Percentiles rank a stretch among this genome's conserved stretches.
These are phyloP conservation scores for Nerophis ophidion DNA, from an alignment of 2,113 vertebrate species.

Conservation along the genomic window DNA sequence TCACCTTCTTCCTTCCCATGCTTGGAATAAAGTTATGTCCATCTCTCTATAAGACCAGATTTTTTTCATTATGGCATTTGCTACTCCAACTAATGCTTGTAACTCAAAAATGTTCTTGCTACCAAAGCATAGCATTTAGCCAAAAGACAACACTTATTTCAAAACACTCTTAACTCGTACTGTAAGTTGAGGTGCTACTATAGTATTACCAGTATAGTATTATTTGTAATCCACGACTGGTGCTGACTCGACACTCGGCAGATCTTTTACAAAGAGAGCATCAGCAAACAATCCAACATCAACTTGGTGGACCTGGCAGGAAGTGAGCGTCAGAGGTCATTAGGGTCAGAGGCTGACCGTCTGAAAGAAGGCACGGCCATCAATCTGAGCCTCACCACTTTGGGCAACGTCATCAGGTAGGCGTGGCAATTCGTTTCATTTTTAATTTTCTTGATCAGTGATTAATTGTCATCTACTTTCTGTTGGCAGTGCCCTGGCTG, in stretches of 20 bases:
- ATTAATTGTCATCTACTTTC: neutral
- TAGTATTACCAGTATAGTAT: no score
- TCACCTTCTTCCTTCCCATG: no score
- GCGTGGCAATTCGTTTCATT: neutral
- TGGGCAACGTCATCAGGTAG: conserved; percentile 88
- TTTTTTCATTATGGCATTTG: no score
- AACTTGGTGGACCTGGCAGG: conserved; percentile 85
- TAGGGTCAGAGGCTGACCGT: conserved; percentile 80
- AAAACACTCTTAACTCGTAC: no score
- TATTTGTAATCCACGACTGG: no score
- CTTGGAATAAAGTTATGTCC: no score
- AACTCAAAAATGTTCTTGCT: no score
- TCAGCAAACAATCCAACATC: conserved; percentile 82
- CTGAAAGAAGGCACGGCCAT: conserved; percentile 81
- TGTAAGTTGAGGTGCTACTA: no score
- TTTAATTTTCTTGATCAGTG: neutral
- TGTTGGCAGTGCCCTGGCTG: conserved; percentile 74
- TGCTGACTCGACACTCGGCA: conserved; percentile 36
- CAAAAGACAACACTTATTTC: no score
- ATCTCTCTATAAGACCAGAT: no score
- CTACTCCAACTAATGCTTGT: no score
- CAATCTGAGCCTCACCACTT: conserved; percentile 83
- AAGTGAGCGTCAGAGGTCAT: conserved; percentile 80
- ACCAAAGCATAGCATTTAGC: no score
- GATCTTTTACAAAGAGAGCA: conserved; percentile 79